Conservation (phyloP, 2,113 vertebrate species). For the Uropsilus gracilis region DNA sequence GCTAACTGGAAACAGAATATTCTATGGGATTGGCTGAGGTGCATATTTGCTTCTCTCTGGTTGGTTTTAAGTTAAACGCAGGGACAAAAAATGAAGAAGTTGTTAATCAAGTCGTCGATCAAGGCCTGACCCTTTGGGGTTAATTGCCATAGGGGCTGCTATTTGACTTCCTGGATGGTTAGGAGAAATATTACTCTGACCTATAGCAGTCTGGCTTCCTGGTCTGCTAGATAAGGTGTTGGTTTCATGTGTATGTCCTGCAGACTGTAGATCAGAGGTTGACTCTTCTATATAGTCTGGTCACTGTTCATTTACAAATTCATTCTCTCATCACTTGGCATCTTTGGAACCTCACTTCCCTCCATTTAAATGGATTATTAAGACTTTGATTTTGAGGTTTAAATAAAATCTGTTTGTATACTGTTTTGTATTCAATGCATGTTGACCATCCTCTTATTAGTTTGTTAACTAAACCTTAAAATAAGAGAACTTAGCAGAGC, state of each 20-base stretch:
- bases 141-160: background rate
- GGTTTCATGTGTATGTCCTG: background rate
- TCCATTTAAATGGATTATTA: background rate
- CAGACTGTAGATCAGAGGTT: background rate
- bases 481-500: background rate
- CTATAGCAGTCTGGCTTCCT: background rate
- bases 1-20: background rate
- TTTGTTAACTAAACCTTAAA: conserved; percentile 8
- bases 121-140: background rate
- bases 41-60: background rate
- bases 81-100: background rate
- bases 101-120: background rate
- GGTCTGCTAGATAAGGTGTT: background rate
- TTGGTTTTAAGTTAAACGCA: background rate
- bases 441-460: background rate
- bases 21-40: background rate
- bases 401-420: background rate
- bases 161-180: conserved; percentile 5
- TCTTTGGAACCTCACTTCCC: background rate
- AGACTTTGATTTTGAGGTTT: background rate
- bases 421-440: background rate
- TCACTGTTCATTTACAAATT: background rate
- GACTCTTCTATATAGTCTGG: background rate
- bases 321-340: background rate
- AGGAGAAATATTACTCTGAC: background rate